Evolutionary conservation across 2,888 invertebrate genomes (phyloP).

Genomic region (Catocala sponsa): DNA sequence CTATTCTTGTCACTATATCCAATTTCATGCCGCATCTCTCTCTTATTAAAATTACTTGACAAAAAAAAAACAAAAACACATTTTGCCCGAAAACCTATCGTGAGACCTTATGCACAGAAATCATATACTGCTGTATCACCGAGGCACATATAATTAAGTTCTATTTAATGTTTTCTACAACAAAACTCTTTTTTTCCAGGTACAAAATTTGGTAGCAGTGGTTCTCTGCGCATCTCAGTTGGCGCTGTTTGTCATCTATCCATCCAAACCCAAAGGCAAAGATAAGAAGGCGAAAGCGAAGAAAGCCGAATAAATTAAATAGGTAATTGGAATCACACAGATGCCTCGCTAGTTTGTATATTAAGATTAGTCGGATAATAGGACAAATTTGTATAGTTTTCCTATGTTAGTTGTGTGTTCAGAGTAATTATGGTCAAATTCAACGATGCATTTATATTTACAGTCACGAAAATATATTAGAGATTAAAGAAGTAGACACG

Average conservation of each 20-base stretch:
- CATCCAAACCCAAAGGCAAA: conserved; percentile 80
- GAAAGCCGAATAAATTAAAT: conserved; percentile 68
- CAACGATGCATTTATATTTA: no score
- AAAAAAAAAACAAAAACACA: no score
- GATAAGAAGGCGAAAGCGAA: conserved; percentile 78
- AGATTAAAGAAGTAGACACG: background rate
- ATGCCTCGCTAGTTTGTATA: conserved; percentile 44
- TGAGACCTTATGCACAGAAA: no score
- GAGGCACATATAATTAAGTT: no score
- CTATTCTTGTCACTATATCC: no score
- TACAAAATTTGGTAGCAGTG: conserved; percentile 91
- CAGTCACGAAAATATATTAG: no score
- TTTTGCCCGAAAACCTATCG: no score
- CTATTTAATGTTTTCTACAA: no score
- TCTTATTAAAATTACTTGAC: no score
- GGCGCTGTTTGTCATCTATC: conserved; percentile 91
- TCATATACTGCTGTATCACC: no score
- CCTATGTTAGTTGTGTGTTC: background rate
- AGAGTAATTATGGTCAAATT: background rate
- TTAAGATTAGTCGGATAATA: conserved; percentile 9
- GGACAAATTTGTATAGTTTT: conserved; percentile 2
- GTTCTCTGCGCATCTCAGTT: conserved; percentile 89
- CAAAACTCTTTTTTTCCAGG: conserved; percentile 77
- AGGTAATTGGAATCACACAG: conserved; percentile 21
- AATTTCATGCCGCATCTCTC: no score